Evolutionary conservation across 30 jellyfish, hydroid and myxozoan genomes (phyloP).

Genomic region (Morbakka virulenta): DNA sequence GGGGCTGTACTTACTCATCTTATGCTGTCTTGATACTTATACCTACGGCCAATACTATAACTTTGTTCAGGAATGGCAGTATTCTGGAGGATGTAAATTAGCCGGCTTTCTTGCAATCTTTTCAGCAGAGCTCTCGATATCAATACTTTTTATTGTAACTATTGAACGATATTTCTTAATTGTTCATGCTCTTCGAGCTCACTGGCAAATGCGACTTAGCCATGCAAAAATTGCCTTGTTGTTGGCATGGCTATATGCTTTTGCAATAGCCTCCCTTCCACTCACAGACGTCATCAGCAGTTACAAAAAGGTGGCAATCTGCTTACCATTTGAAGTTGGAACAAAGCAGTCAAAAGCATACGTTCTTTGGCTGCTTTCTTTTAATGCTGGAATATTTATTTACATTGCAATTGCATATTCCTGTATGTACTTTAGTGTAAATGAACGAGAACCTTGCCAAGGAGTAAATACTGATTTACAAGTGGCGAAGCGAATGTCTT

Average conservation of each 20-base stretch:
- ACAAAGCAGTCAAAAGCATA: conserved; percentile 55
- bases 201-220: conserved; percentile 71
- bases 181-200: conserved; percentile 72
- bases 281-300: conserved; percentile 76
- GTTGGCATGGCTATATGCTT: conserved; percentile 73
- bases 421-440: conserved; percentile 75
- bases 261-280: conserved; percentile 75
- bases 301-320: conserved; percentile 79
- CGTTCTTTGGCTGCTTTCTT: conserved; percentile 72
- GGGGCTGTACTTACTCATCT: conserved; percentile 73
- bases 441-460: conserved; percentile 62
- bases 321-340: conserved; percentile 79
- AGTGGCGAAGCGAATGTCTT: conserved; percentile 86
- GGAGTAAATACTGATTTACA: conserved; percentile 74
- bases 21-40: conserved; percentile 86
- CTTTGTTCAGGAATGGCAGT: conserved; percentile 86
- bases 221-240: conserved; percentile 84
- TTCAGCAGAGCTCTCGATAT: conserved; percentile 84
- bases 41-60: conserved; percentile 84
- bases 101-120: conserved; percentile 91
- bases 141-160: conserved; percentile 74
- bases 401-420: conserved; percentile 48
- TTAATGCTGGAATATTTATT: conserved; percentile 53
- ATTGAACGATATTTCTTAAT: conserved; percentile 79
- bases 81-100: conserved; percentile 85